Base-by-base conservation (phyloP, 2,113 vertebrate genomes). In the Salminus brasiliensis region DNA sequence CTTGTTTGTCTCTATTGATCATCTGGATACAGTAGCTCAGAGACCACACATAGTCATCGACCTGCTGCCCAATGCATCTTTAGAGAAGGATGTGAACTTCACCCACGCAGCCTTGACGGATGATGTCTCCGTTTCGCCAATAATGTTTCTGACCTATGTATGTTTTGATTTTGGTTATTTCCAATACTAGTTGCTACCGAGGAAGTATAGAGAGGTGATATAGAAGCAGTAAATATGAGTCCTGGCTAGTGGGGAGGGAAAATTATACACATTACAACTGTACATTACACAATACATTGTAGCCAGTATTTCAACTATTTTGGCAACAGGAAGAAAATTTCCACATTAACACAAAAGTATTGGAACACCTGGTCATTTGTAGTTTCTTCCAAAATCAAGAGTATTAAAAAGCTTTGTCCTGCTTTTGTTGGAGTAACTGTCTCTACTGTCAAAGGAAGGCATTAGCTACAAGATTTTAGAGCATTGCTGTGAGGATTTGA, bases 1-100 rank as follows among this genome's bases (percentile, higher is more conserved):
- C 18, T n/a, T 53, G 25, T 63, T n/a, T 63, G 76, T 73, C 60
- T 29, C 21, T 69, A 79, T 83, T 69, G 81, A 78, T 79, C 65
- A 32, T 59, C 29, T 29, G 36, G 49, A 45, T 57, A 63, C 65
- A 74, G 63, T 63, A 72, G 27, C 71, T 70, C 29, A 68, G 77
- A 77, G 30, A 27, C 59, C 49, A 16, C 29, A 62, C 52, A 41
- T 67, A n/a, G 6, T 53, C 53, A 69, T 68, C 47, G 75, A 78
- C 81, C 60, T 18, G 3, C 41, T 60, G 45, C 29, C 43, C 74
- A 21, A 21, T 23, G 41, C 39, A 70, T 62, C 76, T 62, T 21
- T 71, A 27, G 39, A 78, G 62, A 68, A 25, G 43, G 47, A 78
- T 18, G 67, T 82, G 39, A 77, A 74, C 34, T 82, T 82, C 53